Base-by-base conservation (phyloP, 1,140 invertebrate genomes). In the Philaenus spumarius region DNA sequence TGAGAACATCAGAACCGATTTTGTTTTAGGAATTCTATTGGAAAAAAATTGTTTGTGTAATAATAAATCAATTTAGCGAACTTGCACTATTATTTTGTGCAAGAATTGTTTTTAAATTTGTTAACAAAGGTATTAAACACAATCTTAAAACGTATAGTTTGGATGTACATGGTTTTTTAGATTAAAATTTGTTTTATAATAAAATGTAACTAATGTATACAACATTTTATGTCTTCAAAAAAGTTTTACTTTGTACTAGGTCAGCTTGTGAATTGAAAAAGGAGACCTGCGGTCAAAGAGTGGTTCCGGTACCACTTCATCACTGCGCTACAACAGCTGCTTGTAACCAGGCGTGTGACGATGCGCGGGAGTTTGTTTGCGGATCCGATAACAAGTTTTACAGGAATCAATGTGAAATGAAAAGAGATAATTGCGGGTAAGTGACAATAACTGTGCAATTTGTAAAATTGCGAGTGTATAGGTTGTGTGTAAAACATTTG, bases 381-480 rank as follows among this genome's bases (percentile, higher is more conserved):
- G 93, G 90, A 22, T 94, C 89, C 5, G 92, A 97, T 71, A 90
- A 90, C 68, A 85, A 89, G 68, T 87, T 95, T 64, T 97, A 97
- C 75, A 82, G 85, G 64, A 95, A 90, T 71, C 87, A 92, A 71
- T 97, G 95, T 69, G 86, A 93, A 69, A 95, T 97, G 91, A 87
- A 87, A 70, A 83, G 85, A 68, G 83, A 89, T 70, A 94, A 94
- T 72, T 95, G 91, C 73, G 91, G 91, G 87, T 89, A 71, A 78
- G 77, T 74, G 17, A 1, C 9, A 12, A 14, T 59, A 35, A 39
- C 56, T 57, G 35, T n/a, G 9, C 35, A 37, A n/a, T 37, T 37
- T 37, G 9, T 37, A n/a, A 37, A 9, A 37, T 37, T 11, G 35
- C 9, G 9, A n/a, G n/a, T 37, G 35, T n/a, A n/a, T n/a, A n/a